A percentile compares a stretch with the other conserved stretches of the same genome.
Conservation (phyloP, 2,888 invertebrate species). For the Cylloceria caligata region DNA sequence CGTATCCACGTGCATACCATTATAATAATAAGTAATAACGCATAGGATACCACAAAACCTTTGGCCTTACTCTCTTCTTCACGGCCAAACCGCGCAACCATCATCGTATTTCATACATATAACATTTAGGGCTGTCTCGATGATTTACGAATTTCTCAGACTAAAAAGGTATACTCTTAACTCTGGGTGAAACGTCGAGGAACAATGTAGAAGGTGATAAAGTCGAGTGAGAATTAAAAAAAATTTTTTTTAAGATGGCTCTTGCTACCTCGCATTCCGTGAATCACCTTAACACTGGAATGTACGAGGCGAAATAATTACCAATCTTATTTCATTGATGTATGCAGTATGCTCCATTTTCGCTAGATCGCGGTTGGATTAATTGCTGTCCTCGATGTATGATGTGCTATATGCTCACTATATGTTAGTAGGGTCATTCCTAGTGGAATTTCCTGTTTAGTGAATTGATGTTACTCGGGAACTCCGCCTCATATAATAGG, state of each 20-base stretch:
- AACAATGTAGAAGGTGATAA: not conserved
- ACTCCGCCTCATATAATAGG: not conserved
- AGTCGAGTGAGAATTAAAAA: not conserved
- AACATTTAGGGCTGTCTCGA: slow-evolving; percentile 49
- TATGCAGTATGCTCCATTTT: slow-evolving; percentile 38
- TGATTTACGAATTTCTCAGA: slow-evolving; percentile 56
- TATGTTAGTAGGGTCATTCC: not conserved
- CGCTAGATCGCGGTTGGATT: slow-evolving; percentile 41
- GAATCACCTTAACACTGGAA: slow-evolving; percentile 54
- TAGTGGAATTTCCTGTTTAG: not conserved
- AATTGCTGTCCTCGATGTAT: slow-evolving; percentile 10
- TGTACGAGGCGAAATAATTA: slow-evolving; percentile 62
- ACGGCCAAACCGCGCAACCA: not conserved
- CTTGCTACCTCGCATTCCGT: slow-evolving; percentile 48
- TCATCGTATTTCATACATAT: slow-evolving; percentile 50
- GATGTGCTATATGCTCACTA: not conserved
- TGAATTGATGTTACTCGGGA: not conserved
- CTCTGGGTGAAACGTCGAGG: not conserved
- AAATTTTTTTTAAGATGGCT: not conserved
- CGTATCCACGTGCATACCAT: slow-evolving; percentile 19
- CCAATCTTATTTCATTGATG: slow-evolving; percentile 62
- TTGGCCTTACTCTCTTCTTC: not conserved
- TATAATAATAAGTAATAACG: slow-evolving; percentile 42
- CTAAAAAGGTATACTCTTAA: slow-evolving; percentile 29
- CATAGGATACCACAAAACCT: slow-evolving; percentile 28